phyloP scores from a whole-genome alignment of 1,140 invertebrate genomes.

The Drosophila suzukii region DNA sequence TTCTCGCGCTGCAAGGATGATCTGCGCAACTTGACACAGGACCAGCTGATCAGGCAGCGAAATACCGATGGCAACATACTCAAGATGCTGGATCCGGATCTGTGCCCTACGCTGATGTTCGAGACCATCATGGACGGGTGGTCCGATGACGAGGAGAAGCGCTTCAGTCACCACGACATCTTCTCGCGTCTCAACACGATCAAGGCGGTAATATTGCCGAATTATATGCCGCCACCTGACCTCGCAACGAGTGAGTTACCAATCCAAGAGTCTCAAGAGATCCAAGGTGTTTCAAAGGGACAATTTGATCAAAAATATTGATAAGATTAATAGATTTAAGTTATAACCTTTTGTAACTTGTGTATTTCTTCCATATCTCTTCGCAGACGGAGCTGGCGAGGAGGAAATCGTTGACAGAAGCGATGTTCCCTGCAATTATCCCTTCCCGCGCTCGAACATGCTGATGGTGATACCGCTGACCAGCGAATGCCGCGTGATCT shows the following conservation, averaged over 20 bases:
- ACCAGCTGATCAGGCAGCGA: constrained; percentile 58
- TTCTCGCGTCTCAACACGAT: constrained; percentile 65
- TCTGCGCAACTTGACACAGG: constrained; percentile 30
- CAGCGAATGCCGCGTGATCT: constrained; percentile 68
- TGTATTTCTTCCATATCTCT: background rate
- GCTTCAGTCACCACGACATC: constrained; percentile 89
- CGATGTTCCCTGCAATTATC: background rate
- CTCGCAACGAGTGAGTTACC: constrained; percentile 28
- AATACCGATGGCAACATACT: constrained; percentile 85
- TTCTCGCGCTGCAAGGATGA: constrained; percentile 90
- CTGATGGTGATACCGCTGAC: constrained; percentile 51
- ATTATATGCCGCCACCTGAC: constrained; percentile 38
- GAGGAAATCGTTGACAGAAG: background rate
- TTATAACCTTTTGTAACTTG: no score
- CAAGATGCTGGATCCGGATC: constrained; percentile 87
- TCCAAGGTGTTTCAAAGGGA: no score
- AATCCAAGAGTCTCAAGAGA: no score
- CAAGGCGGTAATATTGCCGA: constrained; percentile 17
- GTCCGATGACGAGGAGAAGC: constrained; percentile 89
- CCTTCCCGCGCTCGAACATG: constrained; percentile 30
- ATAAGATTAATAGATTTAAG: no score
- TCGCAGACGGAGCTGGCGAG: constrained; percentile 17
- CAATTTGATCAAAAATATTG: no score
- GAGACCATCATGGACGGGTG: constrained; percentile 93
- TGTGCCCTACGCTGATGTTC: constrained; percentile 93